Conservation (phyloP, 1,140 invertebrate species). For the Drosophila ananassae region DNA sequence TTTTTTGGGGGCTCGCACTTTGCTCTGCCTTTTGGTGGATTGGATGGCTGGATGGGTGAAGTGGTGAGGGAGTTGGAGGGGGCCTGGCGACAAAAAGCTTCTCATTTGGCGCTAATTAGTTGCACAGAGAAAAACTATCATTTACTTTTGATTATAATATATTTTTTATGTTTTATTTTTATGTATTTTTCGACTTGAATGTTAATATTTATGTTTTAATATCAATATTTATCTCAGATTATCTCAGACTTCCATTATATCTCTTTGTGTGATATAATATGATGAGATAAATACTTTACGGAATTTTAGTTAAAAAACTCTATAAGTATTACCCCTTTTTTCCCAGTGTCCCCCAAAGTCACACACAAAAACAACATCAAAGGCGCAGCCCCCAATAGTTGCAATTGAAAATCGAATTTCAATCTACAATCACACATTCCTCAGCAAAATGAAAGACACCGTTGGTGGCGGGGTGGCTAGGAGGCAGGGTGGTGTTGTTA, state of each 20-base stretch:
- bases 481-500: conserved; percentile 14
- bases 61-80: background rate
- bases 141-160: background rate
- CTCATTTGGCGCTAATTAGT: conserved; percentile 25
- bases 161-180: background rate
- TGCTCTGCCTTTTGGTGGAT: conserved; percentile 27
- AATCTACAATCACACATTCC: conserved; percentile 52
- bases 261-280: too few species aligned
- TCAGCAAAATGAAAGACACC: conserved; percentile 55
- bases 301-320: too few species aligned
- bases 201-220: too few species aligned
- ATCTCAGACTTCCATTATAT: too few species aligned
- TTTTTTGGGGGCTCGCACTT: conserved; percentile 49
- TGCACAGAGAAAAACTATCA: conserved; percentile 7
- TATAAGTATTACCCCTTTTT: background rate
- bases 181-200: background rate
- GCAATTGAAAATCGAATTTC: conserved; percentile 55
- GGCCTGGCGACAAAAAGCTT: conserved; percentile 15
- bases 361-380: conserved; percentile 26
- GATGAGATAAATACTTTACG: too few species aligned
- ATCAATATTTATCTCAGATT: too few species aligned
- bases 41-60: background rate
- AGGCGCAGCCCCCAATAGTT: conserved; percentile 23
- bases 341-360: background rate
- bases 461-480: conserved; percentile 5